phyloP scores from a whole-genome alignment of 2,797 vertebrate species.

The Glyptemys insculpta region DNA sequence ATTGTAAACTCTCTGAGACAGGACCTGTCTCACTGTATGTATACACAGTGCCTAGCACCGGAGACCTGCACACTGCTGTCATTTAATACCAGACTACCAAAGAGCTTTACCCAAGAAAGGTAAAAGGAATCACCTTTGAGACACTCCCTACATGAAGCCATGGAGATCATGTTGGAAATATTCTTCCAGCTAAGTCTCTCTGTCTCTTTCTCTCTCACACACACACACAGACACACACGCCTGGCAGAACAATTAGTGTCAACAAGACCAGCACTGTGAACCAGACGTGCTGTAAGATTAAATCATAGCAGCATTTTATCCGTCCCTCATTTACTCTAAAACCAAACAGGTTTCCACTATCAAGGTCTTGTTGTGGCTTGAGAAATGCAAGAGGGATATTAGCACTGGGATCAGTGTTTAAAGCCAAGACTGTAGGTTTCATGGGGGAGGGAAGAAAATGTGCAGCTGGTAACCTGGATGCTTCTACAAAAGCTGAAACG shows the following conservation, averaged over 20 bases:
- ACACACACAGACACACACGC: no score
- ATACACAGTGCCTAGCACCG: neutral
- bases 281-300: no score
- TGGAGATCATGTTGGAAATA: neutral
- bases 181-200: neutral
- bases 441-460: rapidly evolving
- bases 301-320: neutral
- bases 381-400: rapidly evolving
- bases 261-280: rapidly evolving
- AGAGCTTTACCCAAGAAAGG: neutral
- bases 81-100: neutral
- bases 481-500: neutral
- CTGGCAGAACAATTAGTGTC: neutral
- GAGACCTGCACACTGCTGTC: neutral
- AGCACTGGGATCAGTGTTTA: neutral
- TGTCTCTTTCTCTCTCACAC: neutral
- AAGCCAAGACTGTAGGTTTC: rapidly evolving
- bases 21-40: neutral
- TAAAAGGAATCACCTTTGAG: neutral
- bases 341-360: neutral
- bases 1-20: neutral
- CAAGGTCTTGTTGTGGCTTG: rapidly evolving
- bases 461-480: rapidly evolving
- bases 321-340: neutral
- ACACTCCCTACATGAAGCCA: neutral